A percentile compares a stretch with the other conserved stretches of the same genome.
Conservation (phyloP, 1,140 invertebrate genomes). For the Drosophila mojavensis region DNA sequence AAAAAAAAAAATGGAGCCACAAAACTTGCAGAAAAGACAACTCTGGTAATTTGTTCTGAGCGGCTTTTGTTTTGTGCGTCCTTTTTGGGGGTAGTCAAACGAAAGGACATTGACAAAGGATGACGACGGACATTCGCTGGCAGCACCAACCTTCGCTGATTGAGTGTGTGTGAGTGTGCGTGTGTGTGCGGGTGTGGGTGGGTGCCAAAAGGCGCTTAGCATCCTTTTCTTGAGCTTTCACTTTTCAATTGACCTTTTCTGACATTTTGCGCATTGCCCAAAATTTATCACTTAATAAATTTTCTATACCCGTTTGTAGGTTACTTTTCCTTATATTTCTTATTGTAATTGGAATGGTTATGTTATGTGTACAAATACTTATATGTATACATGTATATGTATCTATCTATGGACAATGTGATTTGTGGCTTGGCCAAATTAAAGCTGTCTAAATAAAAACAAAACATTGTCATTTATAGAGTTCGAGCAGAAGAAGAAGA, state of each 20-base stretch:
- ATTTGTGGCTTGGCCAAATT: constrained; percentile 56
- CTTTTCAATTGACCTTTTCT: constrained; percentile 80
- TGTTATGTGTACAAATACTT: constrained; percentile 34
- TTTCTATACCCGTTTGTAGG: constrained; percentile 26
- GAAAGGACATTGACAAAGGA: constrained; percentile 39
- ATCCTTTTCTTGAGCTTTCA: constrained; percentile 73
- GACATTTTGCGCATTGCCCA: constrained; percentile 70
- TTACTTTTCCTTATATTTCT: constrained; percentile 21
- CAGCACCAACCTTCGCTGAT: constrained; percentile 66
- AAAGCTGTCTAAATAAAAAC: constrained; percentile 41
- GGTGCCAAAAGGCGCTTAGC: constrained; percentile 61
- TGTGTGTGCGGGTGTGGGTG: constrained; percentile 32
- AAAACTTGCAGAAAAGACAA: constrained; percentile 75
- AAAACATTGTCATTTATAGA: background rate
- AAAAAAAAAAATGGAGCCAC: constrained; percentile 24
- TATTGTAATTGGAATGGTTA: constrained; percentile 66
- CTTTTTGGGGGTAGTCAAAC: constrained; percentile 40
- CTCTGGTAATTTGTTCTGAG: constrained; percentile 80
- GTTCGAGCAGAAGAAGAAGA: no score
- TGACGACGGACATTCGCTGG: constrained; percentile 52
- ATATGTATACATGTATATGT: background rate
- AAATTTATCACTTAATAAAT: constrained; percentile 83
- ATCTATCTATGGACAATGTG: constrained; percentile 12
- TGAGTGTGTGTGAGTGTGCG: constrained; percentile 36
- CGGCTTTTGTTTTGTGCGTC: constrained; percentile 78